Evolutionary conservation across 2,888 invertebrate species (phyloP).

Genomic region (Trisateles emortualis): DNA sequence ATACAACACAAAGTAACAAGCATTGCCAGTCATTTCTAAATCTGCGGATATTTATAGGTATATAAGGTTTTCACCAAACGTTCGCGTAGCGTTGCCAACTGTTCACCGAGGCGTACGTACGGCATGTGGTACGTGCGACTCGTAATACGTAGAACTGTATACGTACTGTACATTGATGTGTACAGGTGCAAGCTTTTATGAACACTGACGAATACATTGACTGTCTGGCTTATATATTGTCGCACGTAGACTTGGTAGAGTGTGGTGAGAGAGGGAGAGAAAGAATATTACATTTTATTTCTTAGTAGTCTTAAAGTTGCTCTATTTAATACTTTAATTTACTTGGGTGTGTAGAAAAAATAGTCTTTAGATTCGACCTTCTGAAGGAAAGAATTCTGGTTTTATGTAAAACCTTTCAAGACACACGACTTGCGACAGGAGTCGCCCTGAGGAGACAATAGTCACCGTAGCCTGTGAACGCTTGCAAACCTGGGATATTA

Average conservation of each 20-base stretch:
- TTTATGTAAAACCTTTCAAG: too few species aligned
- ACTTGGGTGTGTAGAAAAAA: too few species aligned
- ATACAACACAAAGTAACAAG: background rate
- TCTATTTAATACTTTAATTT: too few species aligned
- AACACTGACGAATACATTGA: background rate
- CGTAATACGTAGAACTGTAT: background rate
- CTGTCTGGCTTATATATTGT: background rate
- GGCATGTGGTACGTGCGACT: background rate
- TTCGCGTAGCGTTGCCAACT: background rate
- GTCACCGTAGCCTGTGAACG: too few species aligned
- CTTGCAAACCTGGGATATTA: too few species aligned
- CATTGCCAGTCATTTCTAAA: background rate
- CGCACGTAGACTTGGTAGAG: background rate
- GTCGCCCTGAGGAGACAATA: too few species aligned
- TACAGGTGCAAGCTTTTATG: constrained; percentile 1
- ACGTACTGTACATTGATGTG: background rate
- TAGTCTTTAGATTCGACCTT: too few species aligned
- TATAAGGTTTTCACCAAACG: background rate
- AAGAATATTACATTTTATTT: too few species aligned
- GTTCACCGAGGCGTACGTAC: background rate
- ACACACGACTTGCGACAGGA: too few species aligned
- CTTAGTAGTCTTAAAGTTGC: too few species aligned
- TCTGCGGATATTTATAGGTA: background rate
- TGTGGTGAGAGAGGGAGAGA: too few species aligned
- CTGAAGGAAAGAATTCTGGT: too few species aligned